Evolutionary conservation across 2,113 vertebrate species (phyloP), one percentile per base, ranked within the genome.

Genomic region (Colinus virginianus): DNA sequence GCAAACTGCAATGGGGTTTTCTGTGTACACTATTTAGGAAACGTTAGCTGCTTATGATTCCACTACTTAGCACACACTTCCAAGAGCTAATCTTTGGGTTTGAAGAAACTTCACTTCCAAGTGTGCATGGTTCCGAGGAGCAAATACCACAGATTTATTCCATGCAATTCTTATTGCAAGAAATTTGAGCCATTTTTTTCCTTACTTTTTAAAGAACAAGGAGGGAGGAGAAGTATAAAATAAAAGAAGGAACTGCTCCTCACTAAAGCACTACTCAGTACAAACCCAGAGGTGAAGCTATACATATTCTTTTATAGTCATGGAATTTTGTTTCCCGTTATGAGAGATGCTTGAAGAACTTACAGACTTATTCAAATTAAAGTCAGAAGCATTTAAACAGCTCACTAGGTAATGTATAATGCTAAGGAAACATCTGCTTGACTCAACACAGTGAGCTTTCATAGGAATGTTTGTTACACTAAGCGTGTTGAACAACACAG

Each of bases 61-160:
- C 45, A 46, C 43, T 69, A 81, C 56, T 4, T 32, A 76, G 58
- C 58, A 64, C 17, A 13, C 3, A 58, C 28, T 90, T 91, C 75
- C 46, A 68, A 43, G 49, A 69, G 17, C 17, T 77, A 84, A 23
- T 26, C 11, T 70, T 49, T 42, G 23, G 84, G 18, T 26, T 42
- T 76, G n/a, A 88, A 72, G 18, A 36, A 94, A 28, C 23, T 75
- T 84, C 53, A n/a, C 40, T 55, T 72, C 53, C 40, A 84, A 88
- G 28, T 0, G 0, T 28, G 42, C 0, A 0, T 34, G 18, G 40
- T 64, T 62, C 48, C 53, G 43, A 78, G 51, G 21, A 84, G 38
- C 11, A 70, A 88, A 86, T 0, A 0, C 11, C 26, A 74, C 26
- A 55, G 25, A 22, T 93, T 49, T 45, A 25, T 77, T 79, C 45